Conservation (phyloP, 2,113 vertebrate species). For the Porphyrio hochstetteri region DNA sequence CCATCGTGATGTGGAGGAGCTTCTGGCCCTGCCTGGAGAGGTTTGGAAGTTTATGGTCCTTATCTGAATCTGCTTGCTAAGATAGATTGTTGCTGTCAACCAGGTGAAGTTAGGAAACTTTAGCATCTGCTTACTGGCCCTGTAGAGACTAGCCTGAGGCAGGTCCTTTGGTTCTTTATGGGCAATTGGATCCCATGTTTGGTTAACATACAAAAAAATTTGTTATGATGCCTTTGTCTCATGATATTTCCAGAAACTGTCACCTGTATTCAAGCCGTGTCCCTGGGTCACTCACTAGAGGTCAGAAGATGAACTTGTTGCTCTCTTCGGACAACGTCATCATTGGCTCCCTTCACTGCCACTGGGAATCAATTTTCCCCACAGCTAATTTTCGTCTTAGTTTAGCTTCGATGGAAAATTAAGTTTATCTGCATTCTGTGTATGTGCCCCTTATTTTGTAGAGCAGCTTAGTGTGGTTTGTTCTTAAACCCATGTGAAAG, state of each 20-base stretch:
- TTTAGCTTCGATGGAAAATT: not conserved
- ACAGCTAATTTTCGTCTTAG: not conserved
- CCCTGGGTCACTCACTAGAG: not conserved
- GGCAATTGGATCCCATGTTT: not conserved
- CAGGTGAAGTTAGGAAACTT: not conserved
- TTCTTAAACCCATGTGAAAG: not conserved
- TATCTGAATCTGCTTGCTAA: not conserved
- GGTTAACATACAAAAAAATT: not conserved
- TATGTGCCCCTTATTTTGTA: not conserved
- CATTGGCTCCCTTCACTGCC: not conserved
- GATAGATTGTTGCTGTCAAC: not conserved
- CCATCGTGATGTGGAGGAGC: accelerated
- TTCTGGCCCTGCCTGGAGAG: not conserved
- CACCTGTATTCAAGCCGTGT: not conserved
- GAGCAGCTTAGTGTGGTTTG: not conserved
- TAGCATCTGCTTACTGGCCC: not conserved
- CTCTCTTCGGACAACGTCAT: not conserved
- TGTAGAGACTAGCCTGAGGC: not conserved
- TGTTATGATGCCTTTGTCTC: not conserved
- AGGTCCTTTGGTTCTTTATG: not conserved
- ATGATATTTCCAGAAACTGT: not conserved
- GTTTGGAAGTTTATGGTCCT: not conserved
- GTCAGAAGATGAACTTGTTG: not conserved
- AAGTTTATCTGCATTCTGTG: not conserved
- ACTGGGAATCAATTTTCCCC: not conserved